Conservation (phyloP, 2,113 vertebrate genomes). For the Takifugu flavidus region DNA sequence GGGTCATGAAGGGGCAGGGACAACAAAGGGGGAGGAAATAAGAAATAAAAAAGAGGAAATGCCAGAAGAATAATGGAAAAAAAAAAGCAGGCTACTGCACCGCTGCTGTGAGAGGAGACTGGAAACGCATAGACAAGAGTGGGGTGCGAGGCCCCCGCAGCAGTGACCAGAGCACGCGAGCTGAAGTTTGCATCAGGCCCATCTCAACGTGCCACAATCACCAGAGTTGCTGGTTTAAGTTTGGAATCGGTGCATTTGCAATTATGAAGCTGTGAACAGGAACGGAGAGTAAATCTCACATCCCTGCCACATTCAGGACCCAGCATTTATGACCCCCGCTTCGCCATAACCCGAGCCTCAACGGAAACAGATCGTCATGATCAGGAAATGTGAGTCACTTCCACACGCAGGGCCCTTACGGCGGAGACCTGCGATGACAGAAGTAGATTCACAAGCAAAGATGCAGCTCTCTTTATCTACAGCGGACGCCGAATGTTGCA, state of each 20-base stretch:
- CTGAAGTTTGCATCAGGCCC: not conserved
- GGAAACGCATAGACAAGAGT: conserved; percentile 21
- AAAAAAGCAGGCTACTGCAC: conserved; percentile 42
- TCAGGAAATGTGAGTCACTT: not conserved
- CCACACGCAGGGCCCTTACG: too few relatives aligned
- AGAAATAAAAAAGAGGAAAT: conserved; percentile 58
- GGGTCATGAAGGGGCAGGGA: conserved; percentile 52
- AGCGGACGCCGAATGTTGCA: too few relatives aligned
- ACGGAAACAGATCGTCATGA: not conserved
- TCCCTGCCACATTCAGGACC: not conserved
- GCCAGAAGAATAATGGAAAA: conserved; percentile 50
- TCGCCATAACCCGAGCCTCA: too few relatives aligned
- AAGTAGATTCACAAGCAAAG: too few relatives aligned
- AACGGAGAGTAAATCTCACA: not conserved
- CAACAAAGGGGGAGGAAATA: conserved; percentile 66
- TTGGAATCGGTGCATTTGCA: too few relatives aligned
- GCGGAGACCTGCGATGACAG: too few relatives aligned
- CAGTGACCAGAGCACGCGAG: not conserved
- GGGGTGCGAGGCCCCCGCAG: conserved; percentile 1
- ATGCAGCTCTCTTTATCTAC: too few relatives aligned
- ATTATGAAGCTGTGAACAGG: too few relatives aligned
- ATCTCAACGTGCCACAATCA: too few relatives aligned
- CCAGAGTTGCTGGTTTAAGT: too few relatives aligned
- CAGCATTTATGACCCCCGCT: not conserved
- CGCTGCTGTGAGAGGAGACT: conserved; percentile 35